Base-by-base conservation (phyloP, 2,113 vertebrate species). In the Naja naja region DNA sequence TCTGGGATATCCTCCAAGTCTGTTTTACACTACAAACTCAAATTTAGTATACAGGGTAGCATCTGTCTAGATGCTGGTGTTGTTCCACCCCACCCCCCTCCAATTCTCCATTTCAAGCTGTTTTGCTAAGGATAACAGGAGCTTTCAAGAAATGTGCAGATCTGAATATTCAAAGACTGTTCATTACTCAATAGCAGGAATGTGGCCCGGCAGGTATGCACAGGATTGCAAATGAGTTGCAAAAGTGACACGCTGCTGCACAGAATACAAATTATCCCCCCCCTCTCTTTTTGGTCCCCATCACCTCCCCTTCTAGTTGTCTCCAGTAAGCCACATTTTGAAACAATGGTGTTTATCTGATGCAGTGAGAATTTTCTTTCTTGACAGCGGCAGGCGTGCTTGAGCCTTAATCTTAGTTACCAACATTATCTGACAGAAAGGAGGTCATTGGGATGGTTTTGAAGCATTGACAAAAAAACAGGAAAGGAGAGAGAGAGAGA, bases 391-490 rank as follows among this genome's bases (percentile, higher is more conserved):
- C 85, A 87, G n/a, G 30, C 1, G 2, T 30, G 23, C 55, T 85
- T 0, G 56, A 88, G 56, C 64, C 34, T 93, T 93, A 3, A 56
- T 93, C 60, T 88, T 30, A 3, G 12, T 91, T 93, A 39, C 22
- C 47, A 85, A 5, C 74, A n/a, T 23, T 86, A 90, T 95, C 93
- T 90, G 89, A 55, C 55, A 60, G 11, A 87, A 95, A 58, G 1
- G 30, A 93, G 91, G 91, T 94, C 30, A 30, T 87, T 91, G 92
- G 8, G 54, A 6, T 87, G 56, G 8, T 85, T 95, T 94, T 93
- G 85, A 93, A 27, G 87, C 89, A 85, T 54, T 87, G 45, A 90
- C 16, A 49, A 69, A 34, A 47, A 22, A 22, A 23, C 88, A 55
- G 20, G 52, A 22, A 69, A 11, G 1, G 87, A 58, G 49, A 92